Evolutionary conservation across 2,797 vertebrate species (phyloP).

Genomic region (Intellagama lesueurii): DNA sequence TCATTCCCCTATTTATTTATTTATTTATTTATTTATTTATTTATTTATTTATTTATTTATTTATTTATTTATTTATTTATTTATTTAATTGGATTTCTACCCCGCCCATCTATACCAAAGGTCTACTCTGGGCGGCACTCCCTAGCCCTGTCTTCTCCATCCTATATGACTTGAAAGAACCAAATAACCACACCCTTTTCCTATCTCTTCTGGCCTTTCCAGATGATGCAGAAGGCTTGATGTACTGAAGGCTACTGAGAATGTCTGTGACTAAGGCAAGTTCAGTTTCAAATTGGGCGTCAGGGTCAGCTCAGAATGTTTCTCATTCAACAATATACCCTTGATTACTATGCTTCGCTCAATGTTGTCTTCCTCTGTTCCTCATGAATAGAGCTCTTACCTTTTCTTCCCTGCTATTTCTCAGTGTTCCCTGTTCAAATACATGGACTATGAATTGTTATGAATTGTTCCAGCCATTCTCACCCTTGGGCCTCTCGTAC

Average conservation of each 20-base stretch:
- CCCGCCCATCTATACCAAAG: no score
- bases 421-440: background rate
- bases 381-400: background rate
- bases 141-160: background rate
- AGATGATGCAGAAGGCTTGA: background rate
- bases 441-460: background rate
- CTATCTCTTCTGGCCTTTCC: background rate
- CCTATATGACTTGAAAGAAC: background rate
- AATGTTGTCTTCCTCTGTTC: background rate
- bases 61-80: no score
- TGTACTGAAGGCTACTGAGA: background rate
- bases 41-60: no score
- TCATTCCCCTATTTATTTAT: no score
- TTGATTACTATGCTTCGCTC: background rate
- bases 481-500: no score
- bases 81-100: background rate
- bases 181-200: no score
- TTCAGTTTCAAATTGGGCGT: background rate
- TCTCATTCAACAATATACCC: background rate
- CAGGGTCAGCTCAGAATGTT: background rate
- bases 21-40: no score
- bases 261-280: background rate
- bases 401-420: background rate
- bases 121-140: no score
- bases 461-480: background rate